Base-by-base conservation (phyloP, 2,113 vertebrate genomes). In the Dendropsophus ebraccatus region DNA sequence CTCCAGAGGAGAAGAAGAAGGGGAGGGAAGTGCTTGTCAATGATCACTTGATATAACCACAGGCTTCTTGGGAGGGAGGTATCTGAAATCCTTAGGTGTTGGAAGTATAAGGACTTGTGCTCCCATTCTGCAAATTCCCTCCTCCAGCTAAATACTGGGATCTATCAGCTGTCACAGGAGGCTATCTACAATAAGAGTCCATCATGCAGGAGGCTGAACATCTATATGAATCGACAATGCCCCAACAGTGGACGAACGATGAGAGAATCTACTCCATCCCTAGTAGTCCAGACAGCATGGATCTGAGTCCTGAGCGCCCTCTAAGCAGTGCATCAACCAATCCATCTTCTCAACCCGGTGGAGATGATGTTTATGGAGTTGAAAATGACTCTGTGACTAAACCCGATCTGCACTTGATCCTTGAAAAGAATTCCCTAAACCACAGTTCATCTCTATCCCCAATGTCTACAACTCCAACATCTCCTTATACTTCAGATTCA, bases 201-300 rank as follows among this genome's bases (percentile, higher is more conserved):
- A 49, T 49, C 74, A 85, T 85, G 75, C 58, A 79, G 60, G 75
- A 52, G n/a, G 12, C 75, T 11, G 72, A 49, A 41, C 35, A 45
- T 19, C 11, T 85, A 14, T 78, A 85, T 70, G 83, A 85, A 70
- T 3, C 19, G 11, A 3, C 45, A 25, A 13, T 85, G 8, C 83
- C 83, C 74, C 58, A 37, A 41, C 7, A 25, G 2, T 85, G 83
- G 83, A 25, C 16, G 4, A 21, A 54, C 28, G 60, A 78, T 41
- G 82, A 74, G 69, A 77, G 25, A 6, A 50, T 35, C 73, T 67
- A 65, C 30, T 76, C 49, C 25, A 35, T 67, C 45, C 83, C 82
- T 12, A 83, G 82, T 54, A 83, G 82, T 19, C 82, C 83, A 11
- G 83, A 85, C 47, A 85, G 75, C 37, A 69, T 85, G 74, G 83